Conservation (phyloP, 2,113 vertebrate species). For the Phrynosoma platyrhinos region DNA sequence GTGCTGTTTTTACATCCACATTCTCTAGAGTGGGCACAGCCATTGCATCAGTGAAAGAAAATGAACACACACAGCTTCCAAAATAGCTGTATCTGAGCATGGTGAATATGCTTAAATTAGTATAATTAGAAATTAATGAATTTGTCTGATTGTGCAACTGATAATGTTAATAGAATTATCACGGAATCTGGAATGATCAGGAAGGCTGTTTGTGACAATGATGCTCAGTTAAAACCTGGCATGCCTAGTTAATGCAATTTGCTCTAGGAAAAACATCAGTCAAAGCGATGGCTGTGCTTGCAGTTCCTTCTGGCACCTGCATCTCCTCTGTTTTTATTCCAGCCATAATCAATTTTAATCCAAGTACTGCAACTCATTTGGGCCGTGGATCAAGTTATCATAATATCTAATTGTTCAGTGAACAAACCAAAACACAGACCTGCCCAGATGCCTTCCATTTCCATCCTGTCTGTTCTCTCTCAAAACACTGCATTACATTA, state of each 20-base stretch:
- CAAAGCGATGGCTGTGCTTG: background rate
- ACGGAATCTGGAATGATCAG: background rate
- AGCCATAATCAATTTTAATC: background rate
- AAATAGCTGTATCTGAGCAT: background rate
- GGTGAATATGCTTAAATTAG: background rate
- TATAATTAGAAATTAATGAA: background rate
- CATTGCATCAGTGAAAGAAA: background rate
- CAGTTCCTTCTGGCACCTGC: conserved; percentile 2
- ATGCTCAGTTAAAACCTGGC: background rate
- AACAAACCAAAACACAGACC: conserved; percentile 15
- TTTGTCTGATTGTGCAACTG: background rate
- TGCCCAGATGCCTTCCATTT: conserved; percentile 29
- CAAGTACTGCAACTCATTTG: background rate
- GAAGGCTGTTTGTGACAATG: background rate
- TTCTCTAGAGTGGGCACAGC: background rate
- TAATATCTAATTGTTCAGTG: background rate
- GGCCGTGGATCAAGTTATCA: background rate
- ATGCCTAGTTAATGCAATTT: background rate
- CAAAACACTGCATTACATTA: conserved; percentile 4
- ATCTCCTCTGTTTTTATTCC: background rate
- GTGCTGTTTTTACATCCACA: background rate
- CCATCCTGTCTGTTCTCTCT: background rate
- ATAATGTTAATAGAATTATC: background rate
- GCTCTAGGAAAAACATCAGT: background rate
- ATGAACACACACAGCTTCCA: background rate